A percentile compares a stretch with the other conserved stretches of the same genome.
phyloP scores from a whole-genome alignment of 1,140 invertebrate genomes.

The Akabosia matsudoensis region DNA sequence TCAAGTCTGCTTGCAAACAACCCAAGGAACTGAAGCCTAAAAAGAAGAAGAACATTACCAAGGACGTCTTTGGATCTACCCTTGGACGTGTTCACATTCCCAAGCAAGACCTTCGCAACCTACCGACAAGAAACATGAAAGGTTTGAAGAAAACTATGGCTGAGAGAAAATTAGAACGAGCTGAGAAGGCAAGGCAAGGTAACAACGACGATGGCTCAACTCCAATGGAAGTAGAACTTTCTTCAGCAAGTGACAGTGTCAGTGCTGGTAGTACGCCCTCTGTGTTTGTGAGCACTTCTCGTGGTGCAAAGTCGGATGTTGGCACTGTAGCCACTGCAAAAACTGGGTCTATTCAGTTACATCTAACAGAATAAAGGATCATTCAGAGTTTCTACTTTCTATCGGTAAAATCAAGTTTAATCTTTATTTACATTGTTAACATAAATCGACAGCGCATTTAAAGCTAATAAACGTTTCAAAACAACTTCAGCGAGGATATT shows the following conservation, averaged over 20 bases:
- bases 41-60: slow-evolving; percentile 86
- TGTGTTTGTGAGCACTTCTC: slow-evolving; percentile 13
- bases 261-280: background rate
- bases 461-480: too few species aligned
- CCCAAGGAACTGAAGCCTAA: slow-evolving; percentile 78
- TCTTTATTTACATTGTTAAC: too few species aligned
- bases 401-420: too few species aligned
- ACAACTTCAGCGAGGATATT: too few species aligned
- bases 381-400: too few species aligned
- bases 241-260: background rate
- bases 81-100: slow-evolving; percentile 90
- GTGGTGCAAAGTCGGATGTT: background rate
- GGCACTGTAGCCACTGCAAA: background rate
- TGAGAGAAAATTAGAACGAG: slow-evolving; percentile 53
- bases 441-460: too few species aligned
- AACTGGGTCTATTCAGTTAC: background rate
- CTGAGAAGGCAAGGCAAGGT: slow-evolving; percentile 55
- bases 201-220: background rate
- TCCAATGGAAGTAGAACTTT: background rate
- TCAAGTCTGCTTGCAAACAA: slow-evolving; percentile 78
- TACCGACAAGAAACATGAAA: slow-evolving; percentile 93
- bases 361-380: background rate
- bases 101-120: slow-evolving; percentile 75
- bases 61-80: slow-evolving; percentile 81
- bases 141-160: slow-evolving; percentile 73